Percentiles rank a stretch among this genome's conserved stretches.
Conservation (phyloP, 2,113 vertebrate genomes). For the Entosphenus tridentatus region DNA sequence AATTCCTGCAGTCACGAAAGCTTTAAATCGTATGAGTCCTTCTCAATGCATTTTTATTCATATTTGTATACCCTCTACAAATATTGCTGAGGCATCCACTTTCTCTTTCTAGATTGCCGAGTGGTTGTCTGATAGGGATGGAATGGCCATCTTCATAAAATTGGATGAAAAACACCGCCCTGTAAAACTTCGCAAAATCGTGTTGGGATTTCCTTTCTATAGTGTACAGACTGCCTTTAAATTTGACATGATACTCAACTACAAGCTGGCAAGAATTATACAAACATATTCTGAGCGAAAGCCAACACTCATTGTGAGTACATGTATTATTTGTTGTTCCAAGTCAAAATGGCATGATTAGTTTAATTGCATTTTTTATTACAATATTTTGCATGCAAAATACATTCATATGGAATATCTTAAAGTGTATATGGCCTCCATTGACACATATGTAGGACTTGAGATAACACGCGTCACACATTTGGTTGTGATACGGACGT, state of each 20-base stretch:
- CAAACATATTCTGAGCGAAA: conserved; percentile 78
- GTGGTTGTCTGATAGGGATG: conserved; percentile 55
- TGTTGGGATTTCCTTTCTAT: conserved; percentile 64
- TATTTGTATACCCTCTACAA: conserved; percentile 8
- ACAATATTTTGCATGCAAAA: no score
- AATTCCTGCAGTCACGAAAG: no score
- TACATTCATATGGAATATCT: no score
- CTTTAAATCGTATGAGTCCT: no score
- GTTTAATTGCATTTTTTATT: no score
- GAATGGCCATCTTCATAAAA: conserved; percentile 46
- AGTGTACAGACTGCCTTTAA: conserved; percentile 69
- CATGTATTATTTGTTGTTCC: no score
- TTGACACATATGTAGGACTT: no score
- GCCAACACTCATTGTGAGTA: conserved; percentile 61
- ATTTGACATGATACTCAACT: conserved; percentile 82
- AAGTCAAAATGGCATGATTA: no score
- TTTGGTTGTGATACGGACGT: no score
- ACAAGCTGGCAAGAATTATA: conserved; percentile 67
- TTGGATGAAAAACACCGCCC: conserved; percentile 78
- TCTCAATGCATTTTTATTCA: conserved; percentile 9
- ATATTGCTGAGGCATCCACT: not conserved
- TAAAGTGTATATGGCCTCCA: no score
- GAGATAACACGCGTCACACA: no score
- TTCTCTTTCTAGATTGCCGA: conserved; percentile 51
- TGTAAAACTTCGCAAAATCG: conserved; percentile 72